Evolutionary conservation across 2,113 vertebrate species (phyloP), one percentile per base, ranked within the genome.

Genomic region (Pleuronectes platessa): DNA sequence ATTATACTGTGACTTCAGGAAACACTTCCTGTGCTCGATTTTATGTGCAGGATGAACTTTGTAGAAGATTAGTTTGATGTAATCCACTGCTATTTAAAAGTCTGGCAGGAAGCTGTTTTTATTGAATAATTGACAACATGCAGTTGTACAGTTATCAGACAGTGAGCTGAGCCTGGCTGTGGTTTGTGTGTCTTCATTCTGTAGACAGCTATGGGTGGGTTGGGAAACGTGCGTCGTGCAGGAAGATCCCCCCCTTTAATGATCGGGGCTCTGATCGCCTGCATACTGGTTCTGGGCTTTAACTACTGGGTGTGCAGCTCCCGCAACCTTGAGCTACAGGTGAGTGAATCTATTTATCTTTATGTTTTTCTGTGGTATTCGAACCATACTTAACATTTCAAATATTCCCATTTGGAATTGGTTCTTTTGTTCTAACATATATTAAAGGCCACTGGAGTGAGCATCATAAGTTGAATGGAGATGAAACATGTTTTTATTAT

Each of bases 271-370:
- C 92, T 99, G 0, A 89, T 98, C 59, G 94, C 95, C 0, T 98
- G 96, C 55, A 70, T 97, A 70, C 88, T 98, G 1, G 93, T 99
- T 80, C 67, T 99, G 79, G 96, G 96, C 61, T 98, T 98, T 89
- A 98, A 98, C 90, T 98, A 98, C 90, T 99, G 98, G 97, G 92
- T 97, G 12, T 96, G 96, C 2, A 98, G 94, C 90, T 97, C 97
- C 17, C 95, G 95, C 74, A 97, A 95, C 4, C 56, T 94, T 75
- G 96, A 97, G 68, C 93, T 99, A 27, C 96, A 98, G 96, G 97
- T 98, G 67, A 81, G 72, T 40, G 53, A 2, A n/a, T 45, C 0
- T 68, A 1, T 31, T 6, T 31, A 3, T 56, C 59, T 78, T 2
- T 65, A 2, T 55, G 47, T 67, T 8, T 31, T 15, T 49, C 1